Evolutionary conservation across 1,140 invertebrate species (phyloP).

Genomic region (Bombus affinis): DNA sequence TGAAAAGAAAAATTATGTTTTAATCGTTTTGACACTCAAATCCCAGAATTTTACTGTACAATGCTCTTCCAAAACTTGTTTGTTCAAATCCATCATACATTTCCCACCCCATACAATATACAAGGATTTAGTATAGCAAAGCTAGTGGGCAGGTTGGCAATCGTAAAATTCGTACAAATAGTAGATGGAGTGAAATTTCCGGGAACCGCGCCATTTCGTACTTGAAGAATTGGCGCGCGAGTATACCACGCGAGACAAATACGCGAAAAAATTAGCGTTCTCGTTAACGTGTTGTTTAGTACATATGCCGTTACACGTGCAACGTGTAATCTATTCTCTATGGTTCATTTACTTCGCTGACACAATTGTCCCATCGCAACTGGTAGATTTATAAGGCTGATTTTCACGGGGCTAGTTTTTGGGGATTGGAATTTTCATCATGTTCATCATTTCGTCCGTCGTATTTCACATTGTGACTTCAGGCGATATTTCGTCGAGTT

Average conservation of each 20-base stretch:
- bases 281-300: background rate
- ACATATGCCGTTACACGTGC: background rate
- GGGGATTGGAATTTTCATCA: background rate
- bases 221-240: slow-evolving; percentile 15
- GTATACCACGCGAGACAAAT: background rate
- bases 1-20: no score
- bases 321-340: background rate
- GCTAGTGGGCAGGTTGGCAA: background rate
- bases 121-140: no score
- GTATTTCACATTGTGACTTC: background rate
- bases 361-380: background rate
- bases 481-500: background rate
- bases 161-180: slow-evolving; percentile 16
- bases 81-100: no score
- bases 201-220: slow-evolving; percentile 13
- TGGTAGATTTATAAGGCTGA: background rate
- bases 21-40: no score
- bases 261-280: background rate
- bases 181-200: background rate
- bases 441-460: background rate
- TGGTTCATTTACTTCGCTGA: slow-evolving; percentile 6
- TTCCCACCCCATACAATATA: no score
- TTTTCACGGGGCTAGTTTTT: background rate
- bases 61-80: background rate
- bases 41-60: no score